Evolutionary conservation across 2,888 invertebrate species (phyloP), one percentile per base, ranked within the genome.

Genomic region (Druceiella hillmani): DNA sequence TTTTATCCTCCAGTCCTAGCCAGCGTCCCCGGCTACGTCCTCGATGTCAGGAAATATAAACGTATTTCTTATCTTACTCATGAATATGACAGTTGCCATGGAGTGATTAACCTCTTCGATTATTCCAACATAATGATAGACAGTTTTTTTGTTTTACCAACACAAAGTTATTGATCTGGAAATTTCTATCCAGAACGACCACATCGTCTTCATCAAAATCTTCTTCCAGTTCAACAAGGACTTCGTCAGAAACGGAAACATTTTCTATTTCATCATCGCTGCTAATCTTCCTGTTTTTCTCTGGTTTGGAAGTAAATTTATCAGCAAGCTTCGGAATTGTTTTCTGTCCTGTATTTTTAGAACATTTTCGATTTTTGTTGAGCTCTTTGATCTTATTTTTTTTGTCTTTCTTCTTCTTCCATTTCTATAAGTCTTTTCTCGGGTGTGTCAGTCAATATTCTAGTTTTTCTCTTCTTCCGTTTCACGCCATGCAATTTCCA

Each of bases 1-100:
- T 43, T 26, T 36, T 40, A 28, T 43, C 39, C 4, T 44, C 27
- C 22, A 43, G n/a, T 36, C 33, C 31, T n/a, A n/a, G n/a, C n/a
- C n/a, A n/a, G n/a, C n/a, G 38, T 27, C 38, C 14, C 38, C 26
- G 4, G 38, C 17, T 38, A 32, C 14, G 27, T 43, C 41, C n/a
- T 41, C 37, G 25, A 41, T 22, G 28, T 44, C 37, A 32, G 35
- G 39, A 33, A 42, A n/a, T n/a, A n/a, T n/a, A n/a, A 47, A 45
- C 2, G 45, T 47, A 28, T 43, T 45, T 36, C 37, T 14, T 39
- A 45, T 44, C 41, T 50, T 50, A 33, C 48, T 50, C 39, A 43
- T 49, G 34, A 46, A 50, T 49, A 46, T 51, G 3, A 49, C 38
- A 25, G 46, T 48, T 33, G 51, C 47, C 50, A 37, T 37, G 24